Evolutionary conservation across 2,888 invertebrate genomes (phyloP).

Genomic region (Chymomyza fuscimana): DNA sequence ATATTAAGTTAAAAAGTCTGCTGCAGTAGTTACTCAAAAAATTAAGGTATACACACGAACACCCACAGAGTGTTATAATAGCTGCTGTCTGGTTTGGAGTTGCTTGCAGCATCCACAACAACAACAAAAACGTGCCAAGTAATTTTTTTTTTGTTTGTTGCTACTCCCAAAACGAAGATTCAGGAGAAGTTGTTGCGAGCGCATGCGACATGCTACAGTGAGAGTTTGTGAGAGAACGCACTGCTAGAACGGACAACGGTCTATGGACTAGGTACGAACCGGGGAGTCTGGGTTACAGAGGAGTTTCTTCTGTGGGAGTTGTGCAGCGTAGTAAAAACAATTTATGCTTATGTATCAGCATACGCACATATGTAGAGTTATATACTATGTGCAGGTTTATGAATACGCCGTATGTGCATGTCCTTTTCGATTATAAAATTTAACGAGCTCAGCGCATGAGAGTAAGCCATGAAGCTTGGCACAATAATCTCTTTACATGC

Average conservation of each 20-base stretch:
- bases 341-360: neutral
- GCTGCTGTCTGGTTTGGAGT: neutral
- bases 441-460: neutral
- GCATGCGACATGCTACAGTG: neutral
- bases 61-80: neutral
- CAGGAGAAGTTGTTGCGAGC: neutral
- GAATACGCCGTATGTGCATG: neutral
- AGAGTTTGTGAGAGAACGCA: neutral
- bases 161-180: neutral
- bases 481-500: neutral
- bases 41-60: conserved; percentile 40
- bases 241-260: neutral
- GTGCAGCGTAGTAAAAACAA: neutral
- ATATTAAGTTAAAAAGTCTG: neutral
- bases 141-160: neutral
- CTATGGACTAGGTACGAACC: neutral
- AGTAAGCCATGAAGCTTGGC: too few species aligned
- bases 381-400: neutral
- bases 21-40: neutral
- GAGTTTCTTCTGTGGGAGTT: neutral
- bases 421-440: neutral
- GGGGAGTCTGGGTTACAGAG: neutral
- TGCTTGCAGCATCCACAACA: neutral
- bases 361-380: neutral
- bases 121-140: neutral